Evolutionary conservation across 92 coral and sea anemone genomes (phyloP), one percentile per base, ranked within the genome.

Genomic region (Porites divaricata): DNA sequence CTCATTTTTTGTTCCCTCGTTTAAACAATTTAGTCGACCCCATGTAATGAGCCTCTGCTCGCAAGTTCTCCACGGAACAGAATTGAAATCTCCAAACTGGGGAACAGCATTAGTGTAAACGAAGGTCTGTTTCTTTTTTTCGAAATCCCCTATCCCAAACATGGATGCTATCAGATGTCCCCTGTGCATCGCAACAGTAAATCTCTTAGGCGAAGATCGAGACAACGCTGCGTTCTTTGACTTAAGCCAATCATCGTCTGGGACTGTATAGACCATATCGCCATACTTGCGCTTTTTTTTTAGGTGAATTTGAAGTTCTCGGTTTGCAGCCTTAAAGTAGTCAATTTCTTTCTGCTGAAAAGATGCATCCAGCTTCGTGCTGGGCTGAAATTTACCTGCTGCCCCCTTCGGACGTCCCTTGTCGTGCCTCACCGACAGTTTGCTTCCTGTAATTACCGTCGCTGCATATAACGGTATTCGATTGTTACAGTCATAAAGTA

Each of bases 51-150:
- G 59, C n/a, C 13, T 64, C 15, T 15, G 2, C 63, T 88, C 92
- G 49, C 9, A 20, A 9, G 57, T 5, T 9, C 2, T 7, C 92
- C 92, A 88, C 2, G 13, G 17, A 2, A 76, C 85, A 24, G 77
- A 75, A 48, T 88, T 88, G 14, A 83, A 66, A 17, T 9, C 45
- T 24, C 81, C 92, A 78, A 88, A 88, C 63, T 88, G 92, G 2
- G 92, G 88, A 22, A 88, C 85, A 51, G 65, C 68, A 50, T 88
- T 88, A 3, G 92, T 88, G 79, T 63, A 88, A 25, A 81, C 67
- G 67, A 88, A 88, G 1, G 92, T 88, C 17, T 74, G 73, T 6
- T 6, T 13, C 20, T 4, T 6, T 61, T 80, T 80, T 0, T 9
- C 26, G 6, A 8, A 28, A 17, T 1, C 9, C 17, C 66, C 86